Base-by-base conservation (phyloP, 1,140 invertebrate species). In the Calliphora vicina region DNA sequence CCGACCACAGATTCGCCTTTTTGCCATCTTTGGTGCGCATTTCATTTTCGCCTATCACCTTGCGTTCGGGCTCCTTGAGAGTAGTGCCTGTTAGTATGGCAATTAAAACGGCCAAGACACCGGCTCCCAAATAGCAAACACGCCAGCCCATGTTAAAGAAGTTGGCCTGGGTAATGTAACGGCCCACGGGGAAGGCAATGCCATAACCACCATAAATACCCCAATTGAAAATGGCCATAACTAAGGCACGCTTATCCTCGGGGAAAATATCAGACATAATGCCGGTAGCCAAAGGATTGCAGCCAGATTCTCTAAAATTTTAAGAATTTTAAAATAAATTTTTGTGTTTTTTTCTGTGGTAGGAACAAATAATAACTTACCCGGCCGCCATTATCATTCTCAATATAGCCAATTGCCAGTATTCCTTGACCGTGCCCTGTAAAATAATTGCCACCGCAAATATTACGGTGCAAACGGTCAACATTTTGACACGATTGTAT, bases 201-300 rank as follows among this genome's bases (percentile, higher is more conserved):
- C 97, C 97, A 85, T 98, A 98, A 13, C 97, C 97, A 25, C 97
- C 96, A 87, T 99, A 99, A 84, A 99, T 98, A 43, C 97, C 97
- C 97, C 97, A 98, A 91, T 98, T 98, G 91, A 98, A 98, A 81
- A 98, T 95, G 1, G 97, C 97, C 92, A 98, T 94, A 0, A 97
- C 97, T 15, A 97, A 91, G 10, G 96, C 97, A 84, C 97, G 93
- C 84, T 96, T 94, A 81, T 95, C 92, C 89, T 96, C 95, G 0
- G 94, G 93, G 86, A 97, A 97, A 85, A 97, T 93, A 87, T 98
- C 97, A 0, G 96, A 96, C 17, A 98, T 92, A 71, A 98, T 94
- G 80, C 92, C 92, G 0, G 96, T 97, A 2, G 96, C 96, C 85
- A 98, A 91, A 0, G 97, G 97, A 91, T 97, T 97, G 88, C 97